phyloP scores from a whole-genome alignment of 2,888 invertebrate genomes.

The Ferrisia virgata region DNA sequence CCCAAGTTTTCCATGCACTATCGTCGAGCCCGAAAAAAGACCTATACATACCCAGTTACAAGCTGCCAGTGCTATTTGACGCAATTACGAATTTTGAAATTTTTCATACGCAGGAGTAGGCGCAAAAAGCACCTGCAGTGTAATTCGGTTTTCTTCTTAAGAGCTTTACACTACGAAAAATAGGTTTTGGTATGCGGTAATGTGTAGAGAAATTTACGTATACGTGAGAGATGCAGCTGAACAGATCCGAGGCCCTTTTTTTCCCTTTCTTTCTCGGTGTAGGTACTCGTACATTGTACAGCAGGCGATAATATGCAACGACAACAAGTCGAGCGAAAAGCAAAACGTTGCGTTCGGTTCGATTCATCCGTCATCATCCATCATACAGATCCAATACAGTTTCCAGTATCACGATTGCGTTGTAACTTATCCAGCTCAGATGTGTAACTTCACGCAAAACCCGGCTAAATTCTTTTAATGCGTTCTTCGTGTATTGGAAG shows the following conservation, averaged over 20 bases:
- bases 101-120: background rate
- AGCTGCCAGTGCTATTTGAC: background rate
- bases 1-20: background rate
- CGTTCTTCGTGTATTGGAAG: constrained; percentile 43
- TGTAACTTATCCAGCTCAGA: constrained; percentile 39
- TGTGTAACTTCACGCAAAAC: constrained; percentile 35
- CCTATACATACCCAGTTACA: no score
- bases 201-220: no score
- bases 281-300: no score
- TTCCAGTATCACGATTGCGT: constrained; percentile 38
- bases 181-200: no score
- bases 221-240: background rate
- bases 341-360: background rate
- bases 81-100: background rate
- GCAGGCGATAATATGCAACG: background rate
- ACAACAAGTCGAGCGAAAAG: background rate
- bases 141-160: background rate
- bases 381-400: constrained; percentile 39
- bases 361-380: constrained; percentile 43
- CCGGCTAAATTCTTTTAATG: constrained; percentile 34
- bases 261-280: background rate
- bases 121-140: background rate
- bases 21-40: no score
- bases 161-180: no score
- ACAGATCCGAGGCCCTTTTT: background rate